Conservation (phyloP, 2,113 vertebrate genomes). For the Catharus bicknelli region DNA sequence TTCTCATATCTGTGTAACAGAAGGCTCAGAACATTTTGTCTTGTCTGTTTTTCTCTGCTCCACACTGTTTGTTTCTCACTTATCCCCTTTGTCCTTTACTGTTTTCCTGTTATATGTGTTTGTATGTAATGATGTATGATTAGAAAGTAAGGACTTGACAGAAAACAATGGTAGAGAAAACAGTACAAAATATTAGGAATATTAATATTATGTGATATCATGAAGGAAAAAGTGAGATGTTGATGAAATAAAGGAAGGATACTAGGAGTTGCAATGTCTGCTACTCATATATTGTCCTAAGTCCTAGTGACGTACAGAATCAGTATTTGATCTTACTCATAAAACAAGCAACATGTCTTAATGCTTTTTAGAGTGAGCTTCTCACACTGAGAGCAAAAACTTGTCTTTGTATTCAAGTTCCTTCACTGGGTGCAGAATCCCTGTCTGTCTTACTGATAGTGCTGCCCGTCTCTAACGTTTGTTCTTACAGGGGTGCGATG, state of each 20-base stretch:
- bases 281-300: not conserved
- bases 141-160: conserved; percentile 1
- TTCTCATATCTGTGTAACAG: not conserved
- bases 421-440: not conserved
- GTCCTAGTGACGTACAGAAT: not conserved
- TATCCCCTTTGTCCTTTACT: not conserved
- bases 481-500: fast-evolving
- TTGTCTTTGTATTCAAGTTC: not conserved
- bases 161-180: conserved; percentile 22
- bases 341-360: not conserved
- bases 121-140: not conserved
- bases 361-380: not conserved
- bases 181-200: conserved; percentile 16
- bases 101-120: not conserved
- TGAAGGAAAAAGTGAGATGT: not conserved
- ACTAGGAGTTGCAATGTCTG: not conserved
- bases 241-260: not conserved
- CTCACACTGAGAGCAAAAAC: not conserved
- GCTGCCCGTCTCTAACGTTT: not conserved
- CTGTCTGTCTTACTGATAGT: not conserved
- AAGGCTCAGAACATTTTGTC: conserved; percentile 7
- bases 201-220: not conserved
- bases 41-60: not conserved
- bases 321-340: not conserved
- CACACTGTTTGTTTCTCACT: conserved; percentile 18